Percentiles rank a stretch among this genome's conserved stretches.
phyloP scores from a whole-genome alignment of 1,140 invertebrate species.

The Drosophila albomicans region DNA sequence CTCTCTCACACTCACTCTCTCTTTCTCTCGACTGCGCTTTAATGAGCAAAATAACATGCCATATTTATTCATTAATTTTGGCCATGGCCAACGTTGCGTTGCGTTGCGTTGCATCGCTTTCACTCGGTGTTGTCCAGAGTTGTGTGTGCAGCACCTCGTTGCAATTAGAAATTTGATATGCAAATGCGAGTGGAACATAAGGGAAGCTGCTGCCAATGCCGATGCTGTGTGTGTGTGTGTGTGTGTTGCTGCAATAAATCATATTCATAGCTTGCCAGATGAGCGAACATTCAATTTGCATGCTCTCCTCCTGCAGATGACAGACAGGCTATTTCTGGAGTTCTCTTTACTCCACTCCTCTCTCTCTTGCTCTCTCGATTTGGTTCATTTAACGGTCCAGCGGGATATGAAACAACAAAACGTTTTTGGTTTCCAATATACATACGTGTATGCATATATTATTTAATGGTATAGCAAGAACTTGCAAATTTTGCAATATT shows the following conservation, averaged over 20 bases:
- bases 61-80: slow-evolving; percentile 54
- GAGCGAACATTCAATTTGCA: slow-evolving; percentile 40
- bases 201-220: neutral
- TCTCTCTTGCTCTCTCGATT: neutral
- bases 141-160: neutral
- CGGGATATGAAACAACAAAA: neutral
- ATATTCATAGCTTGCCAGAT: slow-evolving; percentile 62
- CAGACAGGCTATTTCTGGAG: neutral
- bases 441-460: too few relatives aligned
- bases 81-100: slow-evolving; percentile 12
- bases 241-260: slow-evolving; percentile 47
- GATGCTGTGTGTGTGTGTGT: too few relatives aligned
- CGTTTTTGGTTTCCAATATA: neutral
- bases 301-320: slow-evolving; percentile 38
- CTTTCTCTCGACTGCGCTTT: slow-evolving; percentile 1
- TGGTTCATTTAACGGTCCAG: neutral
- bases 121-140: neutral
- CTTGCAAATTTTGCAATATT: too few relatives aligned
- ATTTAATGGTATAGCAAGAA: too few relatives aligned
- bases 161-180: slow-evolving; percentile 55
- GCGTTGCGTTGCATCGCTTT: neutral
- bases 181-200: slow-evolving; percentile 17
- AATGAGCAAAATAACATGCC: slow-evolving; percentile 44
- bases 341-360: neutral
- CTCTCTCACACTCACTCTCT: too few relatives aligned